Base-by-base conservation (phyloP, 2,888 invertebrate genomes). In the Cryptophagus acutangulus region DNA sequence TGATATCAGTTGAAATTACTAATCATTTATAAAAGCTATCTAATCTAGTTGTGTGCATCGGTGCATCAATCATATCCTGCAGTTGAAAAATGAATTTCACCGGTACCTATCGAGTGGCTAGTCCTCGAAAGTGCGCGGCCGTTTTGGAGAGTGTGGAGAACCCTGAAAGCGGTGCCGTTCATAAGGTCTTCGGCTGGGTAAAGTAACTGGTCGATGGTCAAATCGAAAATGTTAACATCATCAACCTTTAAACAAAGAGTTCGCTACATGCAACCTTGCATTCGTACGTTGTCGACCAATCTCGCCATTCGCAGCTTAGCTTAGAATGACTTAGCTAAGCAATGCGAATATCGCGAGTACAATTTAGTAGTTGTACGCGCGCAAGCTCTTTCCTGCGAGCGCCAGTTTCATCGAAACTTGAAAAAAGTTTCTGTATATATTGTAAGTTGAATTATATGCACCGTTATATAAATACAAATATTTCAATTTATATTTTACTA, bases 321-420 rank as follows among this genome's bases (percentile, higher is more conserved):
- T 65, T 65, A 63, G 64, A 60, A 58, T 55, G 51, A 59, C 59
- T 62, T 59, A 59, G 60, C 57, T 61, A 62, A 64, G 62, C 63
- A 51, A 53, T 48, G 55, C 55, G 57, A 52, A 59, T 57, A 57
- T 57, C 53, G 47, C 49, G 49, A 20, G 24, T 20, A 20, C 24
- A n/a, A 20, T 44, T 51, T 45, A 43, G 45, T 48, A n/a, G 48
- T 28, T 38, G 38, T 40, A 38, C 33, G 45, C 36, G 46, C 49
- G 49, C 49, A 43, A 36, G 40, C 46, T 42, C 46, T 36, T 38
- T 34, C 29, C 40, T 33, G 37, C 36, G 48, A 52, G 50, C 52
- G 52, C 50, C 51, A 50, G 43, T 49, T 46, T 46, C 24, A 20
- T 8, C 24, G n/a, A 20, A 20, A 20, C 24, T 20, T 20, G 24